A percentile compares a stretch with the other conserved stretches of the same genome.
Evolutionary conservation across 2,888 invertebrate species (phyloP).

Genomic region (Lydus trimaculatus): DNA sequence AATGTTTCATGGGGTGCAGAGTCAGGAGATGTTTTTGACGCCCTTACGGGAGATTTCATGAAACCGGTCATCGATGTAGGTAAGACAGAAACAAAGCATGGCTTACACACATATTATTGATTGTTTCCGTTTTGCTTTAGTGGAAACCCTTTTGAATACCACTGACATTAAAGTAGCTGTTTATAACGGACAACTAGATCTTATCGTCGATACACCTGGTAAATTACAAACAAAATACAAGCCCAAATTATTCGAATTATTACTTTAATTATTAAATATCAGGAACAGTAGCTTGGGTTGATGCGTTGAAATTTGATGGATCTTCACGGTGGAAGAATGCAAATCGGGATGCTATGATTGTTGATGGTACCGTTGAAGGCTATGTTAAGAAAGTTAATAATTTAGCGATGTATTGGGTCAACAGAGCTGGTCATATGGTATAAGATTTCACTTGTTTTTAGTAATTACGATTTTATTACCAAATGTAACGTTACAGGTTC

Average conservation of each 20-base stretch:
- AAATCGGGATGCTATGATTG: slow-evolving; percentile 66
- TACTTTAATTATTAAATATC: neutral
- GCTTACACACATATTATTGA: neutral
- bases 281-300: slow-evolving; percentile 68
- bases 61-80: slow-evolving; percentile 76
- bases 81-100: slow-evolving; percentile 48
- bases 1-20: slow-evolving; percentile 72
- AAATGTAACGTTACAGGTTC: slow-evolving; percentile 13
- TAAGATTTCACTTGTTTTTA: slow-evolving; percentile 24
- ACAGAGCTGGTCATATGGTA: slow-evolving; percentile 83
- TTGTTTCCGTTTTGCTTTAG: slow-evolving; percentile 57
- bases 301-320: slow-evolving; percentile 63
- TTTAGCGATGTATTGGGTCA: slow-evolving; percentile 79
- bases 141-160: slow-evolving; percentile 72
- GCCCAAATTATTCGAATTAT: neutral
- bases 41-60: slow-evolving; percentile 69
- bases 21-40: slow-evolving; percentile 66
- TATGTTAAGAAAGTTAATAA: slow-evolving; percentile 74
- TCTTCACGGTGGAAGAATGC: slow-evolving; percentile 66
- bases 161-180: slow-evolving; percentile 74
- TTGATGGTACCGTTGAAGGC: slow-evolving; percentile 71
- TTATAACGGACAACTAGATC: slow-evolving; percentile 82
- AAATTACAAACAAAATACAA: slow-evolving; percentile 41
- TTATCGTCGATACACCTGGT: slow-evolving; percentile 86
- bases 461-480: neutral